phyloP scores from a whole-genome alignment of 2,113 vertebrate species.

The Anarrhichthys ocellatus region DNA sequence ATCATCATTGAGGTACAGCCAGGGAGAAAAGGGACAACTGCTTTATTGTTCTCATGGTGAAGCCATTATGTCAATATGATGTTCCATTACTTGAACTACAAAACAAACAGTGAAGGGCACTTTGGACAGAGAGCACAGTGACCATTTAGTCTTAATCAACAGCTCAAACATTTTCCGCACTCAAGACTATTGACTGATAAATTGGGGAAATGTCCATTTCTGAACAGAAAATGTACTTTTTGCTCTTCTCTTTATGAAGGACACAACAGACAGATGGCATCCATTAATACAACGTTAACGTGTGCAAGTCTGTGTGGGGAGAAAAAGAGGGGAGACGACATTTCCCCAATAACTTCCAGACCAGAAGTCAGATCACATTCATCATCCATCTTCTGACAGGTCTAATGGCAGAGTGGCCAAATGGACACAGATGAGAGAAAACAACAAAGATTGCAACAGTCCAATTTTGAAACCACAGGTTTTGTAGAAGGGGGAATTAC shows the following conservation, averaged over 20 bases:
- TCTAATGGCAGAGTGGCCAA: conserved; percentile 62
- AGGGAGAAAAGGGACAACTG: not conserved
- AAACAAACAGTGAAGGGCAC: conserved; percentile 42
- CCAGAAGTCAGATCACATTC: conserved; percentile 67
- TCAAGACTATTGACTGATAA: conserved; percentile 68
- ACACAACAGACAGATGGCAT: conserved; percentile 63
- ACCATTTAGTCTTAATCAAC: conserved; percentile 65
- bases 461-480: conserved; percentile 25
- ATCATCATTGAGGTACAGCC: not conserved
- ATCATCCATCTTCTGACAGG: conserved; percentile 59
- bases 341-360: conserved; percentile 75
- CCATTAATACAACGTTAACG: conserved; percentile 68
- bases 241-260: conserved; percentile 54
- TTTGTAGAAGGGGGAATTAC: conserved; percentile 17
- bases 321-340: conserved; percentile 33
- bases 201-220: conserved; percentile 42
- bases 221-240: conserved; percentile 41
- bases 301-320: conserved; percentile 14
- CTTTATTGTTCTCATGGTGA: conserved; percentile 23
- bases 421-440: conserved; percentile 48
- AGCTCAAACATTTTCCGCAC: conserved; percentile 62
- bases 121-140: conserved; percentile 43
- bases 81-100: conserved; percentile 44
- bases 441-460: not conserved
- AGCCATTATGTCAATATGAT: conserved; percentile 41